Base-by-base conservation (phyloP, 1,140 invertebrate genomes). In the Cardiocondyla obscurior region DNA sequence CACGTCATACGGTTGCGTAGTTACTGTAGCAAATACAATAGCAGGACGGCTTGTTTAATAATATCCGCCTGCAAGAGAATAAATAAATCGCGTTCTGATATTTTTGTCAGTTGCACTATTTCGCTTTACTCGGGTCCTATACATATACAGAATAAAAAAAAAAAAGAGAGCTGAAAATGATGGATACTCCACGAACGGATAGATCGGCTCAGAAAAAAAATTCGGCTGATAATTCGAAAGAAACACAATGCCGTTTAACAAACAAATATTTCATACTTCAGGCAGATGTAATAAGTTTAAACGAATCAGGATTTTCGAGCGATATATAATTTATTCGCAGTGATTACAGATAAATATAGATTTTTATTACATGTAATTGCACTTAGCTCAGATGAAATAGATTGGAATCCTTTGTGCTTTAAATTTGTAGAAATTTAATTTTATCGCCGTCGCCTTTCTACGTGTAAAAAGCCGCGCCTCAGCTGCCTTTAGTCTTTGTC, bases 31-130 rank as follows among this genome's bases (percentile, higher is more conserved):
- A 28, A 44, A 30, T 53, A 64, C 10, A 39, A 39, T 16, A 42
- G 22, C 25, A 42, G 7, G 25, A 12, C 6, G 19, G 42, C 16
- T 77, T 8, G 22, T 53, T 77, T 77, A 65, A 77, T 65, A 51
- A 51, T 65, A 77, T 51, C 8, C 39, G 14, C 8, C 6, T 67
- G 33, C 14, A 67, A 53, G 39, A 64, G 30, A 77, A 77, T 64
- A 30, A 49, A 65, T 74, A 74, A 65, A 77, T 77, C 58, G 58
- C 14, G 12, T 65, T 77, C 22, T 51, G 60, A 51, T 65, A 39
- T 65, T 77, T 77, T 77, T 65, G 19, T 65, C 44, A 65, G 14
- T 77, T 65, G 44, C 12, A 60, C 22, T 44, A 77, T 65, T 33
- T 30, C 39, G 28, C 30, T 51, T 60, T 12, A 39, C 55, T 74